A percentile compares a stretch with the other conserved stretches of the same genome.
Conservation (phyloP, 1,140 invertebrate genomes). For the Sarcophaga bullata region DNA sequence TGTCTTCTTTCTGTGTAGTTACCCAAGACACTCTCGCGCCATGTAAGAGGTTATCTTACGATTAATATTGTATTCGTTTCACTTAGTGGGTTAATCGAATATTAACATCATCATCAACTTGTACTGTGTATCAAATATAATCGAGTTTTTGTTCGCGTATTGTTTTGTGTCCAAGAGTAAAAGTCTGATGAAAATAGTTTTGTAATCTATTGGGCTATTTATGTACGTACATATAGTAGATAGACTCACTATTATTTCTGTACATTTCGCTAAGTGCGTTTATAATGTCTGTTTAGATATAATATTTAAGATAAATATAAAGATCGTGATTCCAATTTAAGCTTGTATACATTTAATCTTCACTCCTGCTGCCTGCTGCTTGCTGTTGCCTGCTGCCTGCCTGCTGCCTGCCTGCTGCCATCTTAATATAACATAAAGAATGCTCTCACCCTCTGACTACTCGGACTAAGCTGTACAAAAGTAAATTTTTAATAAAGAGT, state of each 20-base stretch:
- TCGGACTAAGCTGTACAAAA: no score
- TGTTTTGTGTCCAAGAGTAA: background rate
- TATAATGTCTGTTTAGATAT: slow-evolving; percentile 42
- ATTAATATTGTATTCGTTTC: no score
- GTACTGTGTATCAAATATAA: slow-evolving; percentile 19
- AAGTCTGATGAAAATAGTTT: background rate
- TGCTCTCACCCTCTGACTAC: no score
- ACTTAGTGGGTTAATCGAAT: no score
- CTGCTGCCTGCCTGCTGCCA: background rate
- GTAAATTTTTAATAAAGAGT: no score
- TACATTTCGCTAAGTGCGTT: slow-evolving; percentile 35
- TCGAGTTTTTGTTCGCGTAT: background rate
- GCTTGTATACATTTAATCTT: slow-evolving; percentile 46
- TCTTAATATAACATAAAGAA: no score
- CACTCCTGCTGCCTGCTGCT: background rate
- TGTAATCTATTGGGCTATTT: slow-evolving; percentile 15
- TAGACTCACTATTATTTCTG: background rate
- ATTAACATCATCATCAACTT: background rate
- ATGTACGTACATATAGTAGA: background rate
- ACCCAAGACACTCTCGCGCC: no score
- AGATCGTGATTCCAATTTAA: slow-evolving; percentile 47
- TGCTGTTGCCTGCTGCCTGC: background rate
- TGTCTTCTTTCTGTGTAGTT: no score
- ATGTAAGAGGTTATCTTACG: no score
- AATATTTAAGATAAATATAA: slow-evolving; percentile 45